Evolutionary conservation across 1,140 invertebrate species (phyloP).

Genomic region (Caenorhabditis elegans): DNA sequence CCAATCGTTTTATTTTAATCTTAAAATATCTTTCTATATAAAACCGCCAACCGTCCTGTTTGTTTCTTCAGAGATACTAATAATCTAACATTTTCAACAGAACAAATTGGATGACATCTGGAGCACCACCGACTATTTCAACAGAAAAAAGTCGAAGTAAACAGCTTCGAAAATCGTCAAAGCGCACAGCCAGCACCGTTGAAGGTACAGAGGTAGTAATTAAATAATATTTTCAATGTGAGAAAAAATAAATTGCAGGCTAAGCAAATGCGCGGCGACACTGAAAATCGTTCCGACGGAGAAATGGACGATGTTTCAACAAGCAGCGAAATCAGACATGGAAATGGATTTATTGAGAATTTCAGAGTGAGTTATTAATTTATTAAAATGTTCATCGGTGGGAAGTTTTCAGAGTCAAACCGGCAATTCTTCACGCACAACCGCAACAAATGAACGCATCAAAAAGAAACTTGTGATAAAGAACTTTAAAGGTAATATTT

Average conservation of each 20-base stretch:
- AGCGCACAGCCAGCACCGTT: background rate
- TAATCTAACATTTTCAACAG: background rate
- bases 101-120: conserved; percentile 1
- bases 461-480: conserved; percentile 46
- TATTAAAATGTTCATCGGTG: background rate
- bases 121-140: background rate
- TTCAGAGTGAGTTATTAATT: background rate
- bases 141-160: background rate
- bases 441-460: background rate
- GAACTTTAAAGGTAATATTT: conserved; percentile 36
- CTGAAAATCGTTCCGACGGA: background rate
- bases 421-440: background rate
- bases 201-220: background rate
- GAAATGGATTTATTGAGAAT: background rate
- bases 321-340: background rate
- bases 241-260: background rate
- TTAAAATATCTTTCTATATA: too few relatives aligned
- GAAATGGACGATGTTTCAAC: background rate
- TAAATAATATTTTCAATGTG: too few relatives aligned
- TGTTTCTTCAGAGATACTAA: too few relatives aligned
- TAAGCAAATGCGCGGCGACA: background rate
- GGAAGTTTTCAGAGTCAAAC: background rate
- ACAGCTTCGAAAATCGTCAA: background rate
- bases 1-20: too few relatives aligned
- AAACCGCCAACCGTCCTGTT: too few relatives aligned